These are phyloP conservation scores for Chiridota heheva DNA, from an alignment of 35 echinoderm and acorn worm genomes.

Conservation along the genomic window DNA sequence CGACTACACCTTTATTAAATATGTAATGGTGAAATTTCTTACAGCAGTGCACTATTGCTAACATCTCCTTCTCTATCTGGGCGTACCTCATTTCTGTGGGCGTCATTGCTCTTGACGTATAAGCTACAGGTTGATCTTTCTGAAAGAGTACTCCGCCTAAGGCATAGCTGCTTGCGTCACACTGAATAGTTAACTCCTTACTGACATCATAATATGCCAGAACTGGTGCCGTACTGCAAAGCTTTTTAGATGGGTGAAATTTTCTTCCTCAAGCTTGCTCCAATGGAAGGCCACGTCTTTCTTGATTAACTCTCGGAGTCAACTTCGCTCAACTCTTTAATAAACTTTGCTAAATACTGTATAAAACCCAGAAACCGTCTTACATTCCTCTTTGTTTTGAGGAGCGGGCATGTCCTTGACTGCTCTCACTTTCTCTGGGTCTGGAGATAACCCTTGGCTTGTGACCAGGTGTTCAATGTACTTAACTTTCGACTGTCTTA, in stretches of 20 bases:
- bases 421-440: conserved; percentile 65
- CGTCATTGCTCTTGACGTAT: conserved; percentile 65
- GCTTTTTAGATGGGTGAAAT: neutral
- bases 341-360: conserved; percentile 74
- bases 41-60: conserved; percentile 63
- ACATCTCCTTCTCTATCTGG: conserved; percentile 82
- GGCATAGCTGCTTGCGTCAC: conserved; percentile 71
- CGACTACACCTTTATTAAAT: conserved; percentile 45
- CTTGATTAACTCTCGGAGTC: conserved; percentile 48
- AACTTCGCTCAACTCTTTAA: conserved; percentile 56
- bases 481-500: conserved; percentile 59
- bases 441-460: conserved; percentile 23
- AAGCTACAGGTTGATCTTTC: conserved; percentile 62
- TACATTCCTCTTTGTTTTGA: conserved; percentile 53
- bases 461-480: conserved; percentile 79
- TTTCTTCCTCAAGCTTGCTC: conserved; percentile 50
- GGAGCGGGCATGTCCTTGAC: conserved; percentile 65
- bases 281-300: conserved; percentile 50
- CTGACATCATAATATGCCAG: conserved; percentile 19
- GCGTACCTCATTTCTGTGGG: conserved; percentile 57
- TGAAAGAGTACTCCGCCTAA: conserved; percentile 58
- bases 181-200: conserved; percentile 37
- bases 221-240: conserved; percentile 19
- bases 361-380: conserved; percentile 59
- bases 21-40: conserved; percentile 83